A percentile compares a stretch with the other conserved stretches of the same genome.
Conservation (phyloP, 1,140 invertebrate species). For the Lysiphlebus fabarum region DNA sequence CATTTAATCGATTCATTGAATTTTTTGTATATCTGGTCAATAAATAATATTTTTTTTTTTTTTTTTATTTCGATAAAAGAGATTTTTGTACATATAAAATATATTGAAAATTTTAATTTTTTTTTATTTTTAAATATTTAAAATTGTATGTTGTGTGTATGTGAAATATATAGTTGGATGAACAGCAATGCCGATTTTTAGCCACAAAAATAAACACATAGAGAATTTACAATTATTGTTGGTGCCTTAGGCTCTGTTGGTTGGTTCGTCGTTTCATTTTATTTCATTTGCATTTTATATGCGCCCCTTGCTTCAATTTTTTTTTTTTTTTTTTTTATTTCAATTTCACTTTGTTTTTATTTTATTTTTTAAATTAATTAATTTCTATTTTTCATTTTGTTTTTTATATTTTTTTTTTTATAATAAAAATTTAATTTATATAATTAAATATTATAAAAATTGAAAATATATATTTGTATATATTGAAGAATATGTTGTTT, state of each 20-base stretch:
- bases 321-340: background rate
- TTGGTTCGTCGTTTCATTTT: constrained; percentile 12
- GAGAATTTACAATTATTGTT: constrained; percentile 22
- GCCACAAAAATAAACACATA: constrained; percentile 21
- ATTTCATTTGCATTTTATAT: constrained; percentile 18
- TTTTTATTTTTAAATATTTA: background rate
- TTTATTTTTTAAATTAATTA: background rate
- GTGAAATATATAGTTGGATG: constrained; percentile 10
- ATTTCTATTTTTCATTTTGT: background rate
- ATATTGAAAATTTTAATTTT: no score
- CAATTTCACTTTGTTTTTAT: background rate
- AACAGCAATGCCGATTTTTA: constrained; percentile 14
- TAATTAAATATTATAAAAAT: background rate
- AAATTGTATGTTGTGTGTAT: no score
- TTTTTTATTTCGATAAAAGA: background rate
- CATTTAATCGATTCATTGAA: constrained; percentile 25
- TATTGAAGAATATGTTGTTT: background rate
- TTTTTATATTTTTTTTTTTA: background rate
- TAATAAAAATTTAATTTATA: background rate
- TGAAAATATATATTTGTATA: background rate
- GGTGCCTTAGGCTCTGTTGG: constrained; percentile 16
- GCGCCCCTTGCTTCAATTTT: constrained; percentile 3
- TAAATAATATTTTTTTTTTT: background rate
- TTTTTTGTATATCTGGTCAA: background rate
- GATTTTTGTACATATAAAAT: background rate